Evolutionary conservation across 2,797 vertebrate genomes (phyloP), one percentile per base, ranked within the genome.

Genomic region (Anguilla anguilla): DNA sequence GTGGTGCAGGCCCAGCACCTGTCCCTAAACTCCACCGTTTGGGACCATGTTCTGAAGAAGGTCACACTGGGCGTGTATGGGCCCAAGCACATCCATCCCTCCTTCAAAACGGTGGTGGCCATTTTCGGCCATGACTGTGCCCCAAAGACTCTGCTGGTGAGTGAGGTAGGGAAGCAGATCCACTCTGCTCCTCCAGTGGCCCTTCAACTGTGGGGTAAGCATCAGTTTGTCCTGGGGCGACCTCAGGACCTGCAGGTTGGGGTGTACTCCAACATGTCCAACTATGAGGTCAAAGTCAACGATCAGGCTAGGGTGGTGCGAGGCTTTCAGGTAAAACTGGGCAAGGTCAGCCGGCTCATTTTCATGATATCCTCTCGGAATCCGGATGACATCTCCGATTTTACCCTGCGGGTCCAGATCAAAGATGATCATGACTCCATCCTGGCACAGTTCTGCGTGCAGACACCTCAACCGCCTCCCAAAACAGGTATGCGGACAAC

Each of bases 301-400:
- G 98, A 98, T 85, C 97, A 98, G 88, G 96, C 96, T 87, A 97
- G 94, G 79, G 94, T 97, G 0, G 96, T 99, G 15, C 91, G 97
- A 3, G 98, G 98, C 13, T 99, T 99, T 94, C 98, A 99, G 94
- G 94, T 99, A 88, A 99, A 98, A 91, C 95, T 99, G n/a, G 98
- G 98, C 72, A 99, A 98, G 91, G 97, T 98, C 57, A 97, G 97
- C 92, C 96, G 97, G 39, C 96, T 99, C 4, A 93, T 98, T 89
- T 99, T 98, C 82, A 94, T 97, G 19, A 97, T 99, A 35, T 82
- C 94, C 0, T 98, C 97, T 1, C 97, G 97, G 0, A 96, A 94
- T 64, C 89, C 95, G 3, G 94, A 95, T 0, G 98, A 98, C 74
- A 95, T 98, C 35, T 97, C 97, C 0, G 98, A 99, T 90, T 99